A percentile compares a stretch with the other conserved stretches of the same genome.
These are phyloP conservation scores for Tor tambroides DNA, from an alignment of 2,113 vertebrate species.

Conservation along the genomic window DNA sequence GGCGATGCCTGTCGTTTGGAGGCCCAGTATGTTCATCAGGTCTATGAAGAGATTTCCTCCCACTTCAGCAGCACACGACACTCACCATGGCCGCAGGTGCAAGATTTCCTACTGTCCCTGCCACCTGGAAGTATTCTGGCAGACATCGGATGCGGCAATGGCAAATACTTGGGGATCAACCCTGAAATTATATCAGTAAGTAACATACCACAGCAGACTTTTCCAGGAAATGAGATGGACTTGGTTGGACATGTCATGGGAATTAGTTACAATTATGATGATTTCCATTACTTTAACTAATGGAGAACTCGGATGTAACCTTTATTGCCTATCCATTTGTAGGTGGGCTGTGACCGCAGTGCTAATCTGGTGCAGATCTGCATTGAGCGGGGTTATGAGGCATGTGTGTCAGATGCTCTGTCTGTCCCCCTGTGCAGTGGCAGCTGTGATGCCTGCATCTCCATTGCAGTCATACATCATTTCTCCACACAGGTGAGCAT, in stretches of 20 bases:
- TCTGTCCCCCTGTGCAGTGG: slow-evolving; percentile 80
- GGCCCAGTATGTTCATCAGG: slow-evolving; percentile 86
- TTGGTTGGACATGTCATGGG: not conserved
- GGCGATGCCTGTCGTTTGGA: slow-evolving; percentile 82
- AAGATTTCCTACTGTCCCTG: slow-evolving; percentile 84
- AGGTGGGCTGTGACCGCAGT: slow-evolving; percentile 93
- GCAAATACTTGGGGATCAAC: slow-evolving; percentile 90
- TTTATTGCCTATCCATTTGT: slow-evolving; percentile 7
- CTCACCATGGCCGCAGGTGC: slow-evolving; percentile 87
- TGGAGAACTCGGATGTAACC: not conserved
- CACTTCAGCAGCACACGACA: slow-evolving; percentile 98
- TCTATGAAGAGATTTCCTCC: slow-evolving; percentile 90
- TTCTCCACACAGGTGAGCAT: slow-evolving; percentile 84
- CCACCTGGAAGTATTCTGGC: slow-evolving; percentile 82
- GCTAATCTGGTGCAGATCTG: slow-evolving; percentile 86
- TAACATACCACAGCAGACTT: not conserved
- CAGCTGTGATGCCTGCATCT: slow-evolving; percentile 91
- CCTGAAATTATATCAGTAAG: slow-evolving; percentile 80
- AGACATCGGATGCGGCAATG: slow-evolving; percentile 95
- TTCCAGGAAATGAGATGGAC: not conserved
- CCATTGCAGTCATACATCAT: slow-evolving; percentile 94
- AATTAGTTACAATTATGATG: not conserved
- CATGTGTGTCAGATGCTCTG: slow-evolving; percentile 87
- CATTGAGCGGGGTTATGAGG: slow-evolving; percentile 80
- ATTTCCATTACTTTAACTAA: not conserved